Percentiles rank a stretch among this genome's conserved stretches.
phyloP scores from a whole-genome alignment of 35 echinoderm and acorn worm species.

The Acanthaster planci region DNA sequence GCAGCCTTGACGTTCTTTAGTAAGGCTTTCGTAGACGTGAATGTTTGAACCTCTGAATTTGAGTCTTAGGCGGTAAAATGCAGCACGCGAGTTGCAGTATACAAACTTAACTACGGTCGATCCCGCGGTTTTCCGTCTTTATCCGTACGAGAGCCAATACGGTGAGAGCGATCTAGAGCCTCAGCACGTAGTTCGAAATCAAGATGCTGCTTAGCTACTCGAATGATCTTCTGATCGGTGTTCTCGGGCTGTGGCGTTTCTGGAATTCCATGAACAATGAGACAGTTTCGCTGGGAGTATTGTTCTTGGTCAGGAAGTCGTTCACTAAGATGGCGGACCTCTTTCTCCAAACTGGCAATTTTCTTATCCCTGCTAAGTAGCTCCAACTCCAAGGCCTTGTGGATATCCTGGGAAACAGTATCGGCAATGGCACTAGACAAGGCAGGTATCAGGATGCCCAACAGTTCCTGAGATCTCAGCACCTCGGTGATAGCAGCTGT shows the following conservation, averaged over 20 bases:
- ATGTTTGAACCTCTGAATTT: constrained; percentile 12
- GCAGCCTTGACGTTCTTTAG: background rate
- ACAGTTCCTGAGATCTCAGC: background rate
- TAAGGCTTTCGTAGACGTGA: background rate
- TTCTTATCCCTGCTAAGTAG: background rate
- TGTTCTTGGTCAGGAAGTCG: constrained; percentile 7
- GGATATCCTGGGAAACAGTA: background rate
- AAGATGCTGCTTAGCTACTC: background rate
- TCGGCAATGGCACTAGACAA: background rate
- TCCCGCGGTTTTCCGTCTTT: background rate
- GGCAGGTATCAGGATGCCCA: background rate
- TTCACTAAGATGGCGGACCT: background rate
- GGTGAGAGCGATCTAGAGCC: background rate
- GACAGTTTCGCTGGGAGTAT: background rate
- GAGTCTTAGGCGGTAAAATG: background rate
- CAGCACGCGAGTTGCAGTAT: background rate
- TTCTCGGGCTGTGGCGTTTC: background rate
- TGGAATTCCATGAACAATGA: background rate
- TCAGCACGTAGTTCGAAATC: background rate
- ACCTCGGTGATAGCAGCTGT: constrained; percentile 1
- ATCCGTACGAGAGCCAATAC: background rate
- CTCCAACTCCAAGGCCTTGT: background rate
- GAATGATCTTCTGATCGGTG: background rate
- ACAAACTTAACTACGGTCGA: background rate
- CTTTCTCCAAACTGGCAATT: background rate